Evolutionary conservation across 2,888 invertebrate species (phyloP).

Genomic region (Eupsilia transversa): DNA sequence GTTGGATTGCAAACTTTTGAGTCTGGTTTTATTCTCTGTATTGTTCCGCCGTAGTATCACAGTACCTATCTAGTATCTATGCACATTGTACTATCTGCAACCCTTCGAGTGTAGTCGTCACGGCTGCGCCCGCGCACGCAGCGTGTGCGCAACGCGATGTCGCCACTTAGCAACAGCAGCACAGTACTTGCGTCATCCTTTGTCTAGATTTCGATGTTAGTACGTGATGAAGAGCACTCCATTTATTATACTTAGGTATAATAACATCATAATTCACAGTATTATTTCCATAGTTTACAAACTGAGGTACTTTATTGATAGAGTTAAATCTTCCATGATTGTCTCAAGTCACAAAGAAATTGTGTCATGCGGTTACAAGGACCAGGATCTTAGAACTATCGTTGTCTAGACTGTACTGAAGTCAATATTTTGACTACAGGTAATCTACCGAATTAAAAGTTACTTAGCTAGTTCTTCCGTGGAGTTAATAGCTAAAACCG

Average conservation of each 20-base stretch:
- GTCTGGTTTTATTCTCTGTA: neutral
- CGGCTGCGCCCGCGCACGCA: conserved; percentile 25
- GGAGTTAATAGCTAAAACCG: no score
- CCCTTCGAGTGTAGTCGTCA: conserved; percentile 13
- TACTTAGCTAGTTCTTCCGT: neutral
- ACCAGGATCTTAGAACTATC: neutral
- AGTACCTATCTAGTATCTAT: neutral
- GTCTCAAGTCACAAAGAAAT: conserved; percentile 17
- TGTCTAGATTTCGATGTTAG: conserved; percentile 54
- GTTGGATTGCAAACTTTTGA: neutral
- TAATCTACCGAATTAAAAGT: neutral
- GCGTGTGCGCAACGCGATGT: conserved; percentile 49
- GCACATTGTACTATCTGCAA: neutral
- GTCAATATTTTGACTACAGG: neutral
- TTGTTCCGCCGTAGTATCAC: neutral
- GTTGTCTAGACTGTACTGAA: neutral
- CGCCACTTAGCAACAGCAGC: conserved; percentile 63
- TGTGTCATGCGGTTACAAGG: neutral
- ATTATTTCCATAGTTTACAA: conserved; percentile 42
- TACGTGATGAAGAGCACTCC: conserved; percentile 51
- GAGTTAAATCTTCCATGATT: conserved; percentile 18
- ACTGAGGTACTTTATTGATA: conserved; percentile 14
- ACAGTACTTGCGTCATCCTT: conserved; percentile 65
- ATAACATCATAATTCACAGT: conserved; percentile 31
- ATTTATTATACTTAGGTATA: conserved; percentile 21